These are phyloP conservation scores for Anolis apletophallus DNA, from an alignment of 2,797 vertebrate genomes.

Conservation along the genomic window DNA sequence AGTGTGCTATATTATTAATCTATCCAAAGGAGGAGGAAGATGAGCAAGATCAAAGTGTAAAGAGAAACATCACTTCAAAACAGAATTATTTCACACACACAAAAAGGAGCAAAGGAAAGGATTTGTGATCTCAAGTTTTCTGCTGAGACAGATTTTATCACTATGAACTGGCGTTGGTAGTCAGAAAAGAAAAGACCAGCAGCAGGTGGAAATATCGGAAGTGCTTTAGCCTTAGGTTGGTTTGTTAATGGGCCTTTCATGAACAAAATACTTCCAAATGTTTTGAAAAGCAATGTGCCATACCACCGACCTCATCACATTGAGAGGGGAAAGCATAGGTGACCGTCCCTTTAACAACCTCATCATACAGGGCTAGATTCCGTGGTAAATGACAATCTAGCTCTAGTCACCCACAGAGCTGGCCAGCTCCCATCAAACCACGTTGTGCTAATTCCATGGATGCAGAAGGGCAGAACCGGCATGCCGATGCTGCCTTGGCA, in stretches of 20 bases:
- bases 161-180: not conserved
- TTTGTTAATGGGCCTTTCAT: slow-evolving; percentile 25
- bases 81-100: slow-evolving; percentile 18
- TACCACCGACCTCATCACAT: too few species aligned
- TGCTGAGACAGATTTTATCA: slow-evolving; percentile 9
- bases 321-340: too few species aligned
- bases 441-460: too few species aligned
- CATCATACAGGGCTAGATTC: too few species aligned
- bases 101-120: too few species aligned
- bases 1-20: not conserved
- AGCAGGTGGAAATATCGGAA: slow-evolving; percentile 17
- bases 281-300: not conserved
- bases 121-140: not conserved
- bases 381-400: too few species aligned
- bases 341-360: too few species aligned
- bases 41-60: not conserved
- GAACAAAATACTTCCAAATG: not conserved
- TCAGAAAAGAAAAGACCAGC: slow-evolving; percentile 30
- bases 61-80: slow-evolving; percentile 7
- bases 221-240: not conserved
- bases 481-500: too few species aligned
- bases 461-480: too few species aligned
- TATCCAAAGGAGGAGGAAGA: not conserved
- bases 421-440: too few species aligned
- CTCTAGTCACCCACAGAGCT: too few species aligned